Evolutionary conservation across 2,113 vertebrate genomes (phyloP).

Genomic region (Larimichthys crocea): DNA sequence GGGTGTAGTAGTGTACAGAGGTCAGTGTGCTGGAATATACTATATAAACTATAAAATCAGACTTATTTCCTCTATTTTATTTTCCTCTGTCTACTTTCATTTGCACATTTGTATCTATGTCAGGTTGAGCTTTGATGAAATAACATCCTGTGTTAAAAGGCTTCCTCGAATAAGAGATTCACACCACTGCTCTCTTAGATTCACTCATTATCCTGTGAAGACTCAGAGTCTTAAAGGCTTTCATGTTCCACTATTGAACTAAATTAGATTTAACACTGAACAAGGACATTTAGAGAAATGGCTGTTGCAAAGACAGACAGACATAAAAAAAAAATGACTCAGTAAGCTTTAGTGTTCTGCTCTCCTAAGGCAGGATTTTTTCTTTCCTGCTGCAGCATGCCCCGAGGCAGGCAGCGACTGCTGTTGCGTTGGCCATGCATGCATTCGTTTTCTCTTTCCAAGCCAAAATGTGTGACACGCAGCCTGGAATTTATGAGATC

Average conservation of each 20-base stretch:
- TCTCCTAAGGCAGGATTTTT: constrained; percentile 22
- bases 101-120: background rate
- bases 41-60: background rate
- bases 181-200: constrained; percentile 21
- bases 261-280: constrained; percentile 29
- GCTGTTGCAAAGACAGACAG: background rate
- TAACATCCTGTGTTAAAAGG: constrained; percentile 45
- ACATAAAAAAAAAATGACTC: constrained; percentile 1
- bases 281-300: constrained; percentile 21
- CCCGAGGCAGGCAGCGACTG: constrained; percentile 18
- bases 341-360: constrained; percentile 40
- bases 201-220: constrained; percentile 45
- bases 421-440: constrained; percentile 39
- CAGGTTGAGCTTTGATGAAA: constrained; percentile 38
- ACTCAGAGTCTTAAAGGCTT: constrained; percentile 42
- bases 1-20: background rate
- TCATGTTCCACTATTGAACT: constrained; percentile 21
- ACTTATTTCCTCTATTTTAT: constrained; percentile 1
- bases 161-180: constrained; percentile 33
- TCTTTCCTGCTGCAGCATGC: constrained; percentile 30
- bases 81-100: background rate
- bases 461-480: constrained; percentile 60
- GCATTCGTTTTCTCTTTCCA: constrained; percentile 47
- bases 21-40: background rate
- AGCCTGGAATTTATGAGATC: constrained; percentile 65